Base-by-base conservation (phyloP, 2,113 vertebrate genomes). In the Progne subis region DNA sequence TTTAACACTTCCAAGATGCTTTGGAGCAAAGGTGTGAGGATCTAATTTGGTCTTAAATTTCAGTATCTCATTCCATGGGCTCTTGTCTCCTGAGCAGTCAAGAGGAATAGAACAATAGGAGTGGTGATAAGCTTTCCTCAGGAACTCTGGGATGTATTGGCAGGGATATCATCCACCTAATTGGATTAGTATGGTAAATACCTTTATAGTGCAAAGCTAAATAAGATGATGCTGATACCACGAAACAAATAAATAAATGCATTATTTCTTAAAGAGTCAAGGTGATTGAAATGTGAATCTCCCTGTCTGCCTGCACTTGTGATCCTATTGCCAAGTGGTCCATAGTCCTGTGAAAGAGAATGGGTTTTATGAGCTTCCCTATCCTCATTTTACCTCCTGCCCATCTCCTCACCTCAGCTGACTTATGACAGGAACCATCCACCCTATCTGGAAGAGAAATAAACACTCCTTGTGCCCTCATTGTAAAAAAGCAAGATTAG, bases 31-130 rank as follows among this genome's bases (percentile, higher is more conserved):
- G 68, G 77, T 86, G 79, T 94, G 86, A 88, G 69, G 49, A 71
- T 68, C 85, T 90, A 92, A 92, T 90, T 78, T 76, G 32, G 80
- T 86, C 50, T 96, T 79, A 88, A 83, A 88, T 90, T 83, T 68
- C 88, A 69, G 44, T n/a, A 18, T 6, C 43, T 75, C 64, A 12
- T 19, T 82, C 80, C 68, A 6, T 56, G 46, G 34, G 21, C 68
- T 80, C 50, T 86, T 86, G 47, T 64, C 49, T 82, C 37, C 64
- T 50, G 69, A 57, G 68, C 46, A 82, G 82, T 12, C 44, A 53
- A 49, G 60, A 83, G 43, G 24, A 90, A 21, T n/a, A 64, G 82
- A 78, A 94, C 75, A 94, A 88, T 41, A 21, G 64, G 11, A 75
- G 65, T 53, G 56, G 49, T 82, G 90, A 88, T 90, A 56, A 91